These are phyloP conservation scores for Dicentrarchus labrax DNA, from an alignment of 2,113 vertebrate species.

Conservation along the genomic window DNA sequence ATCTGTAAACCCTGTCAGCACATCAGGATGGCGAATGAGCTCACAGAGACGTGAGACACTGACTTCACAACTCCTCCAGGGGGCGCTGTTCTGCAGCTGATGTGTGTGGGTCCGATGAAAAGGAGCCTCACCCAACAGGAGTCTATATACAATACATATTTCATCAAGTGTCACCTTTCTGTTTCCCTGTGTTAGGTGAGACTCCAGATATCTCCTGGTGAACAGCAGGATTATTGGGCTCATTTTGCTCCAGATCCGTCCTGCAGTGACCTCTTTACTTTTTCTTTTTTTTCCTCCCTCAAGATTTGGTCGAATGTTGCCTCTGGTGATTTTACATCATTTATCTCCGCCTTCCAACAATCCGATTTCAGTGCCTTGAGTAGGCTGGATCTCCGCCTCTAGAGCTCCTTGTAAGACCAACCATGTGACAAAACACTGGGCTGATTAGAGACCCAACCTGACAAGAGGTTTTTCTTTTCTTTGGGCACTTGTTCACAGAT, in stretches of 20 bases:
- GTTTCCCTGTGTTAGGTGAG: neutral
- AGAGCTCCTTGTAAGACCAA: slow-evolving; percentile 66
- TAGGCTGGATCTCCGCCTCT: slow-evolving; percentile 65
- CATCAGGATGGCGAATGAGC: neutral
- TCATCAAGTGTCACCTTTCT: slow-evolving; percentile 34
- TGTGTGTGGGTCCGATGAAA: neutral
- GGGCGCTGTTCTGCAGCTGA: slow-evolving; percentile 29
- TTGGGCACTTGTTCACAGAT: slow-evolving; percentile 18
- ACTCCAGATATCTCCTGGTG: slow-evolving; percentile 15
- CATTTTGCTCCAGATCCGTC: slow-evolving; percentile 5
- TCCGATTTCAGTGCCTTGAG: slow-evolving; percentile 77
- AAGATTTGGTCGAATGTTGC: slow-evolving; percentile 73
- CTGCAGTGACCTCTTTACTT: slow-evolving; percentile 42
- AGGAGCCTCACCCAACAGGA: neutral
- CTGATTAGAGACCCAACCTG: slow-evolving; percentile 67
- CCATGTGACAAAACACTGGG: slow-evolving; percentile 76
- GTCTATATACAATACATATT: neutral
- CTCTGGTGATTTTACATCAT: slow-evolving; percentile 85
- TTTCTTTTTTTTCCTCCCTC: neutral
- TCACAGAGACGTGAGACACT: neutral
- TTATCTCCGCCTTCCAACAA: slow-evolving; percentile 81
- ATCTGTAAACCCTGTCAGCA: neutral
- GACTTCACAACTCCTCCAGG: neutral
- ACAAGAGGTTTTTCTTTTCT: slow-evolving; percentile 56
- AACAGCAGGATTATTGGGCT: slow-evolving; percentile 35